Conservation (phyloP, 2,888 invertebrate species). For the Coenonympha glycerion region DNA sequence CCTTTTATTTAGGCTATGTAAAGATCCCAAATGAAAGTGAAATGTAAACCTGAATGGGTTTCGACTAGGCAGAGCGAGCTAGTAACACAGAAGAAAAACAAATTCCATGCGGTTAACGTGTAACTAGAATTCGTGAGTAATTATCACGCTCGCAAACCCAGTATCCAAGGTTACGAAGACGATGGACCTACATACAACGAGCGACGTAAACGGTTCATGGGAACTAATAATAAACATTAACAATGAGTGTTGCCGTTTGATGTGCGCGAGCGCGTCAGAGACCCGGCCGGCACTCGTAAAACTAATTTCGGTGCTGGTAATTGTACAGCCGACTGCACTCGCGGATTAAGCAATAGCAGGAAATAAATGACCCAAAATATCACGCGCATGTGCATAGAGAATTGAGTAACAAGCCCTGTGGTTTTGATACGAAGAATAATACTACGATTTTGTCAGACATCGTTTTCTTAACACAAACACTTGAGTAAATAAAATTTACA, state of each 20-base stretch:
- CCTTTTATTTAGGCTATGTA: no score
- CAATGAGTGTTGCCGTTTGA: conserved; percentile 63
- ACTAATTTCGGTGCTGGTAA: conserved; percentile 60
- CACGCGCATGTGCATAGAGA: conserved; percentile 19
- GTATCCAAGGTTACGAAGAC: conserved; percentile 56
- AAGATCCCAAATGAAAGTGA: no score
- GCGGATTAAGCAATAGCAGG: conserved; percentile 38
- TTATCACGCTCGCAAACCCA: conserved; percentile 34
- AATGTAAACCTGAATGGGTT: no score
- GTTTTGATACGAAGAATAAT: not conserved
- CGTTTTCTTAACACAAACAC: no score
- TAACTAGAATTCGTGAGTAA: conserved; percentile 23
- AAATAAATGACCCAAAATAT: conserved; percentile 31
- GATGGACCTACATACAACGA: conserved; percentile 46
- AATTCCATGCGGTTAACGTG: conserved; percentile 13
- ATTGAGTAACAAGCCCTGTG: conserved; percentile 10
- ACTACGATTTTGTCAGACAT: not conserved
- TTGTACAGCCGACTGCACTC: conserved; percentile 43
- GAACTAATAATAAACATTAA: conserved; percentile 71
- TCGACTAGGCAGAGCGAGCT: not conserved
- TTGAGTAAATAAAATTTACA: no score
- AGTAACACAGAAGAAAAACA: conserved; percentile 7
- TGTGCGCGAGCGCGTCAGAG: conserved; percentile 61
- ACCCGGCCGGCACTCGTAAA: conserved; percentile 61
- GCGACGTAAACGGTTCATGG: conserved; percentile 54